Evolutionary conservation across 2,888 invertebrate species (phyloP).

Genomic region (Rugalucina vietnamica): DNA sequence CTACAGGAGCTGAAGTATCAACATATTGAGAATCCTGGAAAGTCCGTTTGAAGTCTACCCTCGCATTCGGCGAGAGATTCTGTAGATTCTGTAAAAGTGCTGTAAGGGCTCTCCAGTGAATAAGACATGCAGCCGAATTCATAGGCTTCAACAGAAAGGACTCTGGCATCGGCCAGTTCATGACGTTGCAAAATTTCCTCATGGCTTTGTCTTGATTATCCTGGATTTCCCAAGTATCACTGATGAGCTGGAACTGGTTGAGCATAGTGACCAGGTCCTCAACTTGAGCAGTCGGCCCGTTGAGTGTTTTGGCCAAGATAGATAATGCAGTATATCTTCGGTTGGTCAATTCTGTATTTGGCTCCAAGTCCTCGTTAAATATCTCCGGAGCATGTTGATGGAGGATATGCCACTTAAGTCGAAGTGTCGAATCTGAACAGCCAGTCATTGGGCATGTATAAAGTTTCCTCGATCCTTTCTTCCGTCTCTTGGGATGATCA

Average conservation of each 20-base stretch:
- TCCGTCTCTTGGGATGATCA: neutral
- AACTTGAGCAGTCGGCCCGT: neutral
- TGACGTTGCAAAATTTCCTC: neutral
- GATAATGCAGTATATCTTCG: neutral
- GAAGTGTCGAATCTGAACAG: neutral
- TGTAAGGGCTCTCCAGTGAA: neutral
- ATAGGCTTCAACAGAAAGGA: neutral
- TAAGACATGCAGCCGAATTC: neutral
- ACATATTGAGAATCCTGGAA: neutral
- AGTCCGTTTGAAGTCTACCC: neutral
- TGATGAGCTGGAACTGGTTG: neutral
- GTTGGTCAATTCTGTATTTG: neutral
- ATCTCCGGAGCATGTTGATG: neutral
- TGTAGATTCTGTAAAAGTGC: neutral
- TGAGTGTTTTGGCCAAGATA: neutral
- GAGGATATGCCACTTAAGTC: neutral
- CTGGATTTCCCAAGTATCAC: neutral
- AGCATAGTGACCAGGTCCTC: neutral
- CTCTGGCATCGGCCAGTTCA: neutral
- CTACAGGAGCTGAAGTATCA: neutral
- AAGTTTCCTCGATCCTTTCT: neutral
- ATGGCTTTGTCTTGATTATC: neutral
- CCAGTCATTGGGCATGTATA: neutral
- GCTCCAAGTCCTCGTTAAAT: neutral
- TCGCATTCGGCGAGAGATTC: neutral